Conservation (phyloP, 2,113 vertebrate species). For the Cephalopholis sonnerati region DNA sequence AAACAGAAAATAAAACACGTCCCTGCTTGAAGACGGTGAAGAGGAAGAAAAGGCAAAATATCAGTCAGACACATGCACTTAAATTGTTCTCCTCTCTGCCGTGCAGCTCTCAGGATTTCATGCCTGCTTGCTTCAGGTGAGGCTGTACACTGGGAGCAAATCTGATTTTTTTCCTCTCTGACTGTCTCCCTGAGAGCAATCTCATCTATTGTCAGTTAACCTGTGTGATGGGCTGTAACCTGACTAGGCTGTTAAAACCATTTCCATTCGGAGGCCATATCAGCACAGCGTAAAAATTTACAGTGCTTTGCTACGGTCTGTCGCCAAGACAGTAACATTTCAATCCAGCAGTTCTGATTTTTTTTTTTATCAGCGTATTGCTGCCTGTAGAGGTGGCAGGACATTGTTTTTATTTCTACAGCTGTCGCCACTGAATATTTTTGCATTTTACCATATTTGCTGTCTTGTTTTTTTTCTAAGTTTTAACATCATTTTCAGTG, state of each 20-base stretch:
- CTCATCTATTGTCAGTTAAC: slow-evolving; percentile 35
- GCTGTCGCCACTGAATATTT: neutral
- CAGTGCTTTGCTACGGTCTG: neutral
- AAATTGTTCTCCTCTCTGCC: slow-evolving; percentile 6
- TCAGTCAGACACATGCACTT: neutral
- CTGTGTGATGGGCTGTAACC: slow-evolving; percentile 37
- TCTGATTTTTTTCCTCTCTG: slow-evolving; percentile 37
- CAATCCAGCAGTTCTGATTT: neutral
- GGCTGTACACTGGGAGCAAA: slow-evolving; percentile 32
- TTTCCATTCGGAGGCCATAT: slow-evolving; percentile 14
- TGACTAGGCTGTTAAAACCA: slow-evolving; percentile 28
- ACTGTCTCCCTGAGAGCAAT: slow-evolving; percentile 6
- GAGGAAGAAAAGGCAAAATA: neutral
- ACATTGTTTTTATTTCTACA: neutral
- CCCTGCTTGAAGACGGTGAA: neutral
- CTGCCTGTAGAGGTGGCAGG: neutral
- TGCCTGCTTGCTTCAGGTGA: slow-evolving; percentile 33
- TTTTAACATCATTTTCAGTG: neutral
- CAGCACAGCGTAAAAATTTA: neutral
- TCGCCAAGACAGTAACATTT: neutral
- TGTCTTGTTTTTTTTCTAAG: too few species aligned
- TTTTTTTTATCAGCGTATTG: neutral
- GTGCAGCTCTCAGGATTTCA: slow-evolving; percentile 37
- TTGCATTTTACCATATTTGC: neutral
- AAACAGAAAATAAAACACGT: neutral